Evolutionary conservation across 2,888 invertebrate genomes (phyloP).

Genomic region (Tipula helvola): DNA sequence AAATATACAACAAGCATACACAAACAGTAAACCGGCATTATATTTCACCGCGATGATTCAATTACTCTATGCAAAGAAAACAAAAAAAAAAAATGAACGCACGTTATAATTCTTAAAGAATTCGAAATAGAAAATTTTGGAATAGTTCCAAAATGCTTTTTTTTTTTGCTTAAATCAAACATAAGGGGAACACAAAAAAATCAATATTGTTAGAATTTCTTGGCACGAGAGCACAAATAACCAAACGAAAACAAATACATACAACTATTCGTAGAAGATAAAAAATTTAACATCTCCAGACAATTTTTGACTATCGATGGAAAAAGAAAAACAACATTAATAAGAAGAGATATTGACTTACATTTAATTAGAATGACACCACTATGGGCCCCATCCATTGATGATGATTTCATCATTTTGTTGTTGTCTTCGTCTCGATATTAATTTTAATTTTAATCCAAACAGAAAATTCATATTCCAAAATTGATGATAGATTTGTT

Average conservation of each 20-base stretch:
- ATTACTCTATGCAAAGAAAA: background rate
- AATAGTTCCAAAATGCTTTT: background rate
- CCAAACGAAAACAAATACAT: background rate
- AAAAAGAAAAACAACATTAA: background rate
- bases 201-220: background rate
- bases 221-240: background rate
- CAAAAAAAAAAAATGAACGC: background rate
- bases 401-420: slow-evolving; percentile 31
- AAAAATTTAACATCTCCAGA: background rate
- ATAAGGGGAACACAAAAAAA: background rate
- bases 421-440: slow-evolving; percentile 12
- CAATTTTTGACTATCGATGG: background rate
- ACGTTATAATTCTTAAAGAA: background rate
- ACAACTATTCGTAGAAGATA: too few species aligned
- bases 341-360: slow-evolving; percentile 18
- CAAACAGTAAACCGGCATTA: background rate
- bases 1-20: background rate
- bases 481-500: background rate
- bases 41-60: background rate
- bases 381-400: slow-evolving; percentile 26
- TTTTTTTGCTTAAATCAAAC: background rate
- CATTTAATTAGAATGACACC: slow-evolving; percentile 33
- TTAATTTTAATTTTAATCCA: background rate
- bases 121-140: background rate
- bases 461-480: background rate